A percentile compares a stretch with the other conserved stretches of the same genome.
Evolutionary conservation across 2,888 invertebrate species (phyloP).

Genomic region (Aleiodes testaceus): DNA sequence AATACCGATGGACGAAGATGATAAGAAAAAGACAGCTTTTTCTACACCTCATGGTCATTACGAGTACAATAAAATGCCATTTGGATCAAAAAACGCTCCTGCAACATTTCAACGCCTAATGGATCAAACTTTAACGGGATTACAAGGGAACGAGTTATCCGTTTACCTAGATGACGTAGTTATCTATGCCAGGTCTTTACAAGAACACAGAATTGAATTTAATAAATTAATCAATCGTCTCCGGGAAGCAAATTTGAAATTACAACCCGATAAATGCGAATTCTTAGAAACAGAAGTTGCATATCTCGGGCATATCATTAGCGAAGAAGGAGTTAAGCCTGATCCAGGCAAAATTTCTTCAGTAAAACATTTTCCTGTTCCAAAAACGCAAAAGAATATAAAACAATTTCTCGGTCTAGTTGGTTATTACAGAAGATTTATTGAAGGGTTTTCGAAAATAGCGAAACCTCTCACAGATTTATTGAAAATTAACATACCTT

Average conservation of each 20-base stretch:
- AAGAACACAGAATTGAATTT: constrained; percentile 6
- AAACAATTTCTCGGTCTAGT: no score
- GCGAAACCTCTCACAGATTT: constrained; percentile 40
- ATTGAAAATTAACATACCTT: constrained; percentile 14
- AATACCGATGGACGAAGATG: constrained; percentile 50
- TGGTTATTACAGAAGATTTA: no score
- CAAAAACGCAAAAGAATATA: no score
- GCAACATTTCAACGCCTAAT: constrained; percentile 62
- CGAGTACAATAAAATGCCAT: constrained; percentile 56
- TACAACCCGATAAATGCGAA: no score
- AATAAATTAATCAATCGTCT: constrained; percentile 34
- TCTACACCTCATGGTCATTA: constrained; percentile 52
- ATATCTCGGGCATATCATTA: no score
- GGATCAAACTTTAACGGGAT: constrained; percentile 55
- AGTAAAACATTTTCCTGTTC: no score
- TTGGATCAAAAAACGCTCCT: constrained; percentile 46
- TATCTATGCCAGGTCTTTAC: not conserved
- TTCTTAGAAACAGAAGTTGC: no score
- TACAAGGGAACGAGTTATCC: constrained; percentile 25
- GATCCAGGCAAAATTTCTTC: no score
- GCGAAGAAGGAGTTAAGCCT: no score
- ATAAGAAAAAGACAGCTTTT: constrained; percentile 53
- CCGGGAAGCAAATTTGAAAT: no score
- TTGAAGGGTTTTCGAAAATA: no score
- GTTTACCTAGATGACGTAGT: constrained; percentile 25